Percentiles rank a stretch among this genome's conserved stretches.
phyloP scores from a whole-genome alignment of 2,113 vertebrate genomes.

The Zingel zingel region DNA sequence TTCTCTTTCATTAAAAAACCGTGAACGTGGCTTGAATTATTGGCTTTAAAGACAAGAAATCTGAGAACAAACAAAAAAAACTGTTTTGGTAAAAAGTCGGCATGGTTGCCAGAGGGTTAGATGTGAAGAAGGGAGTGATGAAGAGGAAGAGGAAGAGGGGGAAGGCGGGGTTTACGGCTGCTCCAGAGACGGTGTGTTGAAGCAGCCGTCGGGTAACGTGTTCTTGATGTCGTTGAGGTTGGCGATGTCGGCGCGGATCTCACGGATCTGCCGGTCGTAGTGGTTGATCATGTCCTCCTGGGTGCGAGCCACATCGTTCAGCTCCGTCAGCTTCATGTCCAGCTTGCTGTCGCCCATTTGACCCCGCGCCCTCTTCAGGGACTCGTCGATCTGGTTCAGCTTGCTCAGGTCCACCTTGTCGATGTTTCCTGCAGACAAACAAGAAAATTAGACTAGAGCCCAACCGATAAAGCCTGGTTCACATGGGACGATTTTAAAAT shows the following conservation, averaged over 20 bases:
- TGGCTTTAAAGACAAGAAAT: slow-evolving; percentile 50
- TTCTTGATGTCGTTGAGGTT: slow-evolving; percentile 97
- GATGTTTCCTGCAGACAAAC: slow-evolving; percentile 87
- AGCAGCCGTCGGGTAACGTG: slow-evolving; percentile 94
- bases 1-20: slow-evolving; percentile 22
- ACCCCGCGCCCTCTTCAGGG: slow-evolving; percentile 89
- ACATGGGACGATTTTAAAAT: too few relatives aligned
- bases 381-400: slow-evolving; percentile 91
- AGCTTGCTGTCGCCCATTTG: slow-evolving; percentile 90
- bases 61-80: slow-evolving; percentile 64
- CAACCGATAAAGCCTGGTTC: too few relatives aligned
- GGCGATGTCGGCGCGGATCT: slow-evolving; percentile 93
- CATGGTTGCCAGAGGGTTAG: slow-evolving; percentile 66
- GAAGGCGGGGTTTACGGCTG: slow-evolving; percentile 80
- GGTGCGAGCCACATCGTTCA: slow-evolving; percentile 89
- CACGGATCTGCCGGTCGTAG: slow-evolving; percentile 93
- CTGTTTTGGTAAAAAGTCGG: slow-evolving; percentile 87
- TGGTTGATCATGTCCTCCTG: slow-evolving; percentile 92
- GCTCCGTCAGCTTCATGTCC: slow-evolving; percentile 90
- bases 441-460: too few relatives aligned
- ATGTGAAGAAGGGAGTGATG: slow-evolving; percentile 38
- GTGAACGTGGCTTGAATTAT: slow-evolving; percentile 35
- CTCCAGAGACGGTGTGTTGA: slow-evolving; percentile 96
- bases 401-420: slow-evolving; percentile 95
- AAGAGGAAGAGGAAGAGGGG: neutral